Base-by-base conservation (phyloP, 2,797 vertebrate genomes). In the Luscinia luscinia region DNA sequence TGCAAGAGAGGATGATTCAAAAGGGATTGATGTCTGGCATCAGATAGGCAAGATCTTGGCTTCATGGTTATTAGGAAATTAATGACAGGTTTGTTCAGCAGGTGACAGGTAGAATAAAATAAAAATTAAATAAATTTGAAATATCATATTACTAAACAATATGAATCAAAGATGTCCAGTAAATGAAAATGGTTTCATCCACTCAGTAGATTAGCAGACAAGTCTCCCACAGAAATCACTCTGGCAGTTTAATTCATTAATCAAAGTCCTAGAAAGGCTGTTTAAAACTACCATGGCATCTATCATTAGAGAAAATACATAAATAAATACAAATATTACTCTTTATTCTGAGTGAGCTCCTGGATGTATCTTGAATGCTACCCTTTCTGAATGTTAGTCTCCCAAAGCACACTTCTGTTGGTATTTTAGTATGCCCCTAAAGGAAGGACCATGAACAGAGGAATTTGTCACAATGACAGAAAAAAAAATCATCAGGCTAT, bases 1-100 rank as follows among this genome's bases (percentile, higher is more conserved):
- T 87, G 12, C 70, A 91, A 51, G 40, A 95, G 17, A 73, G 36
- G 62, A 61, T 69, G 69, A 92, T 52, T 93, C 64, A 78, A 63
- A 92, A 89, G 10, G 83, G 51, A 91, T 46, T 85, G 72, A 89
- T 85, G 54, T 69, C 79, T 92, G 66, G 59, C 54, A 95, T 62
- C 64, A 89, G 38, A 74, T 63, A 85, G 64, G 36, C 38, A 92
- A 89, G 68, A 92, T 72, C 63, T 91, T 91, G 82, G 79, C 79
- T 93, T 95, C 17, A 15, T n/a, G 66, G n/a, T 46, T 91, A 81
- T 21, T 36, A 0, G 0, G 72, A 92, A 91, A 80, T 85, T 58
- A 94, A 89, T 73, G 73, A 72, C 69, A 92, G 34, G 83, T 69
- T 92, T 86, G 62, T 75, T 86, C 80, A 86, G 55, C 79, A 81